Evolutionary conservation across 2,888 invertebrate genomes (phyloP).

Genomic region (Lamellibrachia satsuma): DNA sequence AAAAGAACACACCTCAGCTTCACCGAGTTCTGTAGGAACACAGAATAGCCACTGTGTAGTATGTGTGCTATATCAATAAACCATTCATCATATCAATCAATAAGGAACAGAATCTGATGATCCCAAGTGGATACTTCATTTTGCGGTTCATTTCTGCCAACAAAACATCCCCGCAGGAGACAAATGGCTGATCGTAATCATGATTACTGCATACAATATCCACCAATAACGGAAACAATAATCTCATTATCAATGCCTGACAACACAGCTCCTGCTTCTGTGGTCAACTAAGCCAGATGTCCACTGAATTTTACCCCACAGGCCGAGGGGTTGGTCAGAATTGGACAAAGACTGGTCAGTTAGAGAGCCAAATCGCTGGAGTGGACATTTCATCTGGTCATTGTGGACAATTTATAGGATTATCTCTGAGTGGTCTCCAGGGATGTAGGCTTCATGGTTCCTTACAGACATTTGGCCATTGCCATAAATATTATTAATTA

Average conservation of each 20-base stretch:
- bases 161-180: not conserved
- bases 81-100: not conserved
- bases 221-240: not conserved
- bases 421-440: not conserved
- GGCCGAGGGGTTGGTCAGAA: not conserved
- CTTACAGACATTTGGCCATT: not conserved
- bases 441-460: not conserved
- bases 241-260: not conserved
- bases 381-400: not conserved
- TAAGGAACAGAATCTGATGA: not conserved
- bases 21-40: not conserved
- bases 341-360: not conserved
- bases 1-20: not conserved
- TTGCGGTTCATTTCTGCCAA: not conserved
- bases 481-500: not conserved
- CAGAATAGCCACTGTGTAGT: not conserved
- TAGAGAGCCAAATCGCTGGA: not conserved
- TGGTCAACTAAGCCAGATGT: not conserved
- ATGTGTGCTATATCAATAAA: not conserved
- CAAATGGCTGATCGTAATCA: conserved; percentile 9
- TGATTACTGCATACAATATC: not conserved
- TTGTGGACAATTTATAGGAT: conserved; percentile 14
- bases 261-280: conserved; percentile 9
- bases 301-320: not conserved
- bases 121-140: not conserved